Conservation (phyloP, 2,113 vertebrate genomes). For the Campylomormyrus numenius region DNA sequence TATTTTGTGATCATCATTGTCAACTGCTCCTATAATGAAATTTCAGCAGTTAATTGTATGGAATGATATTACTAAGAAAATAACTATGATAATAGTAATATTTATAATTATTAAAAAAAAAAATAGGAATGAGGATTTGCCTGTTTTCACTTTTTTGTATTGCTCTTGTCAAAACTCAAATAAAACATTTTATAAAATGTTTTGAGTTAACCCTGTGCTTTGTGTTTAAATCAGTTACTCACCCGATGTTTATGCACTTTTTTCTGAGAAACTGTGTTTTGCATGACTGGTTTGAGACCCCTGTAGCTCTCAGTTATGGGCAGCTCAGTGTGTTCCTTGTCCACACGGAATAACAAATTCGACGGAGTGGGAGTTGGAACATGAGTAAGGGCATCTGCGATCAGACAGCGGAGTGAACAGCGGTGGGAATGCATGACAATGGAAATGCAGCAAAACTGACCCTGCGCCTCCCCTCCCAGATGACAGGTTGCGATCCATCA, state of each 20-base stretch:
- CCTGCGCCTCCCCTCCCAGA: not conserved
- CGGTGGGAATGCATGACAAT: not conserved
- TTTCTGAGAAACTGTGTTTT: not conserved
- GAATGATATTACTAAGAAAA: constrained; percentile 36
- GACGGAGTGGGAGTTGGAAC: not conserved
- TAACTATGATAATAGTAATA: constrained; percentile 65
- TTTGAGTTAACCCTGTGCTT: not conserved
- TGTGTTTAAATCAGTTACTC: not conserved
- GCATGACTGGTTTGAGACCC: not conserved
- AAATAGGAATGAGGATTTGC: constrained; percentile 56
- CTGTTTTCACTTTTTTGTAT: constrained; percentile 50
- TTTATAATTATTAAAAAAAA: constrained; percentile 58
- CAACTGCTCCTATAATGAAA: constrained; percentile 31
- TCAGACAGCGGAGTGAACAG: not conserved
- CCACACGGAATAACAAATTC: not conserved
- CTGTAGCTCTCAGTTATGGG: not conserved
- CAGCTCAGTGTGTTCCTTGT: not conserved
- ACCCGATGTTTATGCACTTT: not conserved
- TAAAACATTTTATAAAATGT: constrained; percentile 52
- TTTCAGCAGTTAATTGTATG: constrained; percentile 38
- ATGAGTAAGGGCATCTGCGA: not conserved
- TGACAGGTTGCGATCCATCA: not conserved
- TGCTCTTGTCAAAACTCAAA: constrained; percentile 46
- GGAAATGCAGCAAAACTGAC: not conserved
- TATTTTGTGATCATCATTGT: constrained; percentile 11